These are phyloP conservation scores for Erebia epiphron DNA, from an alignment of 2,888 invertebrate species.

Conservation along the genomic window DNA sequence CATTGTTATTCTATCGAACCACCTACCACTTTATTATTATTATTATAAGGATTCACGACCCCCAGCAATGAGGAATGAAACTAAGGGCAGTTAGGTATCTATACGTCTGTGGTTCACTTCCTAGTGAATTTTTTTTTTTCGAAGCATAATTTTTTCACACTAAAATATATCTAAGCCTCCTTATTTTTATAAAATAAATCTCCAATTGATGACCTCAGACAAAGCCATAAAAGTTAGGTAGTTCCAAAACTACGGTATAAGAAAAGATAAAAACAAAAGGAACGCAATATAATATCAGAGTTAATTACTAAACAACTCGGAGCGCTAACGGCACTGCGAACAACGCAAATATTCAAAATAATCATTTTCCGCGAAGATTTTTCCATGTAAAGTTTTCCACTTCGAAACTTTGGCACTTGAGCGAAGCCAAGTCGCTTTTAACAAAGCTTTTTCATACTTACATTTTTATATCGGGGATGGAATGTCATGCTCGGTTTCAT, in stretches of 20 bases:
- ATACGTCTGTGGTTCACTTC: neutral
- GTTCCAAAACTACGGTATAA: neutral
- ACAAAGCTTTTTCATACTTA: slow-evolving; percentile 82
- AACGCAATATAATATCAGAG: slow-evolving; percentile 10
- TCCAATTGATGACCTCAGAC: too few relatives aligned
- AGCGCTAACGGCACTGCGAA: slow-evolving; percentile 10
- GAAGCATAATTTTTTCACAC: too few relatives aligned
- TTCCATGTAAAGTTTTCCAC: slow-evolving; percentile 81
- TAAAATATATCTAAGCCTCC: too few relatives aligned
- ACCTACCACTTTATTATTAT: too few relatives aligned
- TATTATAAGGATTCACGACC: too few relatives aligned
- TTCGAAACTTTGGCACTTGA: slow-evolving; percentile 81
- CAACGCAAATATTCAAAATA: slow-evolving; percentile 62
- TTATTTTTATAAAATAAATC: too few relatives aligned
- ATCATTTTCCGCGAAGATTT: slow-evolving; percentile 79
- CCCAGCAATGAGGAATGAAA: too few relatives aligned
- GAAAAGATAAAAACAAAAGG: slow-evolving; percentile 2
- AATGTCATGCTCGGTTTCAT: slow-evolving; percentile 79
- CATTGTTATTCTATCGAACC: too few relatives aligned
- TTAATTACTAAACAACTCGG: slow-evolving; percentile 17
- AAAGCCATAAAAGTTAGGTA: too few relatives aligned
- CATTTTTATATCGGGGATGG: slow-evolving; percentile 81
- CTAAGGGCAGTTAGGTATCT: too few relatives aligned
- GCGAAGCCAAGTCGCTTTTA: slow-evolving; percentile 78
- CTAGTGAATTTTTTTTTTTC: neutral